Percentiles rank a stretch among this genome's conserved stretches.
These are phyloP conservation scores for Catharus minimus DNA, from an alignment of 2,113 vertebrate species.

Conservation along the genomic window DNA sequence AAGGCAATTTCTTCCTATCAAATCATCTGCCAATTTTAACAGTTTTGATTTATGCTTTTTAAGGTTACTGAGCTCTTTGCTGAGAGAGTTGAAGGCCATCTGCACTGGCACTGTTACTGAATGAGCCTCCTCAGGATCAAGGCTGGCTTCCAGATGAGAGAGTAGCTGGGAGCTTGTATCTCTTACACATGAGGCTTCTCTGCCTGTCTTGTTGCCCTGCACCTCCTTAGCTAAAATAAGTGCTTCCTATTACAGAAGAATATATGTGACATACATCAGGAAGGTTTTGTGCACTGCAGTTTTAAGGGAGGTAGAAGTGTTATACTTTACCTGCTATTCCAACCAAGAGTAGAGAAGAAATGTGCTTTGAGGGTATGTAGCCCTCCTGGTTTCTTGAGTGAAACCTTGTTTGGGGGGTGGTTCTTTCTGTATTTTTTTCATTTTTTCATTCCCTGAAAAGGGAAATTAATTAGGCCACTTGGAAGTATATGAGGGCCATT, in stretches of 20 bases:
- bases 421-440: neutral
- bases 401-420: neutral
- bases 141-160: neutral
- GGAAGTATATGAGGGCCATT: neutral
- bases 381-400: neutral
- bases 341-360: neutral
- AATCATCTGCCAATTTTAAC: slow-evolving; percentile 22
- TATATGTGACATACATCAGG: neutral
- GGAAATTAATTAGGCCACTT: neutral
- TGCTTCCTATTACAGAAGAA: neutral
- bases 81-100: slow-evolving; percentile 18
- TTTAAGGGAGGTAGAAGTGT: neutral
- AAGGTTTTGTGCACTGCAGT: neutral
- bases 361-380: neutral
- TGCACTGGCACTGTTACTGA: neutral
- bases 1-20: slow-evolving; percentile 27
- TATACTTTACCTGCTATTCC: neutral
- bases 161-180: neutral
- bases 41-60: slow-evolving; percentile 33
- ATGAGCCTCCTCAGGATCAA: neutral
- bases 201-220: neutral
- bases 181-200: neutral
- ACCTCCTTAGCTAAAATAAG: neutral
- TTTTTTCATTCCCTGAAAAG: neutral
- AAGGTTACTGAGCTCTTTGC: slow-evolving; percentile 21